A percentile compares a stretch with the other conserved stretches of the same genome.
These are phyloP conservation scores for Diarsia rubi DNA, from an alignment of 2,888 invertebrate genomes.

Conservation along the genomic window DNA sequence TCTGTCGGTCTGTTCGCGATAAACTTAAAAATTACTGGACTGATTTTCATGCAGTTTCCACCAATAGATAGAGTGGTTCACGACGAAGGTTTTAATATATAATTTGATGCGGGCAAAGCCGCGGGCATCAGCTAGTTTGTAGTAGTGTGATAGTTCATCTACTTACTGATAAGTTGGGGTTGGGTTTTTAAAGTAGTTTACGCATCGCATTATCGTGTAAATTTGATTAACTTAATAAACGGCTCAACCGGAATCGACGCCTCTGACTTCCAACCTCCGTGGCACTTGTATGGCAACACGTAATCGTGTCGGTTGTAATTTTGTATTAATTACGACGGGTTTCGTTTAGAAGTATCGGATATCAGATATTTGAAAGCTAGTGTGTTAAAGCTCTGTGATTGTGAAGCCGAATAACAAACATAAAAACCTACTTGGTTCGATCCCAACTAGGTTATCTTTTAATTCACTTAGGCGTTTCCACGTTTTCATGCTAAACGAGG, in stretches of 20 bases:
- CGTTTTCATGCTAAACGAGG: not conserved
- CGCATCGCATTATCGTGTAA: not conserved
- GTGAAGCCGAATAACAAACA: not conserved
- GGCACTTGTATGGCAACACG: conserved; percentile 35
- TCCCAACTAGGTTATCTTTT: not conserved
- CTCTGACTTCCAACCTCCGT: conserved; percentile 17
- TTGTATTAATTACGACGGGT: conserved; percentile 25
- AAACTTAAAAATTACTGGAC: too few species aligned
- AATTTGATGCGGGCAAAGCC: too few species aligned
- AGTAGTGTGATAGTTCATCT: too few species aligned
- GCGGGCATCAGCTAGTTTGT: too few species aligned
- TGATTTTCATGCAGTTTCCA: too few species aligned
- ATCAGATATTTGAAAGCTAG: conserved; percentile 15
- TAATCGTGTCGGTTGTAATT: conserved; percentile 24
- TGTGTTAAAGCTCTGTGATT: not conserved
- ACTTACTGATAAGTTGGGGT: too few species aligned
- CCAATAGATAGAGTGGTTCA: too few species aligned
- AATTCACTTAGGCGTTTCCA: not conserved
- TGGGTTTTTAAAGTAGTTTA: not conserved
- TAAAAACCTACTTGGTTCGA: not conserved
- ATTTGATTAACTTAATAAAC: conserved; percentile 2
- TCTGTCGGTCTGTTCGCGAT: too few species aligned
- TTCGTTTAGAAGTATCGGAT: not conserved
- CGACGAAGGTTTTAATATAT: too few species aligned
- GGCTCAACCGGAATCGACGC: not conserved